These are phyloP conservation scores for Liparis tanakae DNA, from an alignment of 2,797 vertebrate genomes.

Conservation along the genomic window DNA sequence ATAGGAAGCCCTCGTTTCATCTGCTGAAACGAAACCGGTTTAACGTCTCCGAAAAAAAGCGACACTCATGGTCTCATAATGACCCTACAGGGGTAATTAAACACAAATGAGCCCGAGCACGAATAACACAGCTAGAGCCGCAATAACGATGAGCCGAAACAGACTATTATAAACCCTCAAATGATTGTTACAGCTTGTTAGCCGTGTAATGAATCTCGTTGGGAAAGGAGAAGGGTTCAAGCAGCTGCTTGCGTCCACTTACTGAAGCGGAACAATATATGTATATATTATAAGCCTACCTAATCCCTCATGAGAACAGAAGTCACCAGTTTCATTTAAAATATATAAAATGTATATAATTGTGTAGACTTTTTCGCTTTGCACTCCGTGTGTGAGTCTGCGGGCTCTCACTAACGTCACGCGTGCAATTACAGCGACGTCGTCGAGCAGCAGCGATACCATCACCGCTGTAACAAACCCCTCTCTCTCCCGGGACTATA, in stretches of 20 bases:
- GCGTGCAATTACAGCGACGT: constrained; percentile 71
- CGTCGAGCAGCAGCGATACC: constrained; percentile 67
- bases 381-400: constrained; percentile 20
- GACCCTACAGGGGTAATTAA: constrained; percentile 37
- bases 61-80: constrained; percentile 28
- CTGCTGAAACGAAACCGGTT: constrained; percentile 66
- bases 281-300: constrained; percentile 15
- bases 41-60: constrained; percentile 26
- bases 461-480: constrained; percentile 72
- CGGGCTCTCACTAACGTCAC: constrained; percentile 59
- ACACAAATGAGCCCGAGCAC: background rate
- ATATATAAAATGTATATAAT: background rate
- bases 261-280: background rate
- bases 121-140: constrained; percentile 1
- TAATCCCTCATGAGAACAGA: constrained; percentile 49
- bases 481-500: constrained; percentile 65
- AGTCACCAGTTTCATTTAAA: constrained; percentile 20
- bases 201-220: background rate
- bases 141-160: constrained; percentile 13
- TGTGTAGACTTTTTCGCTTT: background rate
- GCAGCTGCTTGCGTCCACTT: constrained; percentile 15
- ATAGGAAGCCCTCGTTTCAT: constrained; percentile 42
- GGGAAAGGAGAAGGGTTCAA: background rate
- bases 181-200: constrained; percentile 36
- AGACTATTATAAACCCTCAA: background rate